These are phyloP conservation scores for Ophthalmolycus amberensis DNA, from an alignment of 2,113 vertebrate genomes.

Conservation along the genomic window DNA sequence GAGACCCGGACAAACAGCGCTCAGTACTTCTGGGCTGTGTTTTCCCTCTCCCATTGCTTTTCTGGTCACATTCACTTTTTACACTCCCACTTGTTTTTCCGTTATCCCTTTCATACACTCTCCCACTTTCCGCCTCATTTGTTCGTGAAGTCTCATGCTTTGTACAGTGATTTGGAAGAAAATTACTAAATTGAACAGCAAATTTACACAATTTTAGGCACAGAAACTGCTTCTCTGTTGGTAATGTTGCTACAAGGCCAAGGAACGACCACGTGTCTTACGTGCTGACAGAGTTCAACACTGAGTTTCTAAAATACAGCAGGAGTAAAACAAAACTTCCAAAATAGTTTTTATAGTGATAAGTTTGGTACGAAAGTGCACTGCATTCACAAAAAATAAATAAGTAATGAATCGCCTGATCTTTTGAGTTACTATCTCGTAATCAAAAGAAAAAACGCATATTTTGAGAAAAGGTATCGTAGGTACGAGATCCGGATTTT, in stretches of 20 bases:
- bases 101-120: background rate
- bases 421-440: background rate
- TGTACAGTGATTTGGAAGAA: background rate
- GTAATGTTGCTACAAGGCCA: background rate
- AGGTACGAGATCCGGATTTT: background rate
- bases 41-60: constrained; percentile 42
- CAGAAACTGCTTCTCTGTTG: too few species aligned
- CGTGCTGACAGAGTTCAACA: background rate
- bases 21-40: background rate
- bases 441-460: too few species aligned
- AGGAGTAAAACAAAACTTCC: background rate
- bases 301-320: background rate
- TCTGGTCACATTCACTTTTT: constrained; percentile 52
- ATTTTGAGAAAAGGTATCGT: background rate
- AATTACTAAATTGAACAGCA: background rate
- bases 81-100: constrained; percentile 11
- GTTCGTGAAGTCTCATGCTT: background rate
- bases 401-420: background rate
- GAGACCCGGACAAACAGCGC: constrained; percentile 33
- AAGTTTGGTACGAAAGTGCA: background rate
- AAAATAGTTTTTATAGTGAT: background rate
- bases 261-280: background rate
- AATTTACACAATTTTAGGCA: background rate
- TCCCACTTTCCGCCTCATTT: background rate
- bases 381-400: background rate